Evolutionary conservation across 1,140 invertebrate species (phyloP).

Genomic region (Drosophila nikananu): DNA sequence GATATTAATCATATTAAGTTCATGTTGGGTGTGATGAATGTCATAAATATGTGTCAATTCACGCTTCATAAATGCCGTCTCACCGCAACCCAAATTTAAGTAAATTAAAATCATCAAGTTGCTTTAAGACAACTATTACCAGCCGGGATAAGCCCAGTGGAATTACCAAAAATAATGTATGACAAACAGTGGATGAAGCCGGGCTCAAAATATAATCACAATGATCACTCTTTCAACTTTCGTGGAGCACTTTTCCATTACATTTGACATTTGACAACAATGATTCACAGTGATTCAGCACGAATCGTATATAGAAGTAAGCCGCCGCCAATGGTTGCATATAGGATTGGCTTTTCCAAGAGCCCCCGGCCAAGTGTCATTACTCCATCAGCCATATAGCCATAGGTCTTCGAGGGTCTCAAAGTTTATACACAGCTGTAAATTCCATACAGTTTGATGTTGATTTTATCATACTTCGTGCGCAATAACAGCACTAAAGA

Average conservation of each 20-base stretch:
- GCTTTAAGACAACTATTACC: background rate
- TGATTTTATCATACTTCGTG: background rate
- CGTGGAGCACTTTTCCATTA: constrained; percentile 38
- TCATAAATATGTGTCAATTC: constrained; percentile 7
- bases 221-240: constrained; percentile 22
- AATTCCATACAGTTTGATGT: background rate
- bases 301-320: constrained; percentile 35
- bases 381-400: constrained; percentile 53
- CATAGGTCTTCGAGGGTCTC: constrained; percentile 57
- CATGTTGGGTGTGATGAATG: constrained; percentile 3
- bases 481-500: background rate
- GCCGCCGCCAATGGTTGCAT: constrained; percentile 47
- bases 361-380: constrained; percentile 39
- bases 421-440: constrained; percentile 18
- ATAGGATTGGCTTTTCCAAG: constrained; percentile 65
- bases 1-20: constrained; percentile 5
- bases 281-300: constrained; percentile 63
- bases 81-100: background rate
- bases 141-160: constrained; percentile 6
- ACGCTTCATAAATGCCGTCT: constrained; percentile 5
- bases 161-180: constrained; percentile 26
- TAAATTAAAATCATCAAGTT: constrained; percentile 13
- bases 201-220: constrained; percentile 9
- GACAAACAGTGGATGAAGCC: constrained; percentile 20
- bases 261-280: constrained; percentile 57